phyloP scores from a whole-genome alignment of 2,797 vertebrate genomes.

The Taenioides sp. region DNA sequence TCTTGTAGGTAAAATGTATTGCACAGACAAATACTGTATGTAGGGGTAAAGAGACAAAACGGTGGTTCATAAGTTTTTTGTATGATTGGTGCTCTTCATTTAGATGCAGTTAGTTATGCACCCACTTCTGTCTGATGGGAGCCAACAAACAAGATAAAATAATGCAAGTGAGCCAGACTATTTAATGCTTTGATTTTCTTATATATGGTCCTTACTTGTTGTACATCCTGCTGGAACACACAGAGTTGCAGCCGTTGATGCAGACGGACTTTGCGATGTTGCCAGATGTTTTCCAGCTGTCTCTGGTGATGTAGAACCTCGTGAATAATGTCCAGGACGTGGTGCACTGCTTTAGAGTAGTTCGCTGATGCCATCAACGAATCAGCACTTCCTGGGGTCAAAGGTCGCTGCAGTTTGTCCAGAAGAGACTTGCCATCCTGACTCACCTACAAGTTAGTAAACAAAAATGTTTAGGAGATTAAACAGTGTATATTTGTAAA shows the following conservation, averaged over 20 bases:
- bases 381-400: conserved; percentile 93
- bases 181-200: neutral
- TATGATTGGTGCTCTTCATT: too few relatives aligned
- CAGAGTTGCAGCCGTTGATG: conserved; percentile 96
- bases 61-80: too few relatives aligned
- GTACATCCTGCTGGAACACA: conserved; percentile 97
- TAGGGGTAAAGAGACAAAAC: too few relatives aligned
- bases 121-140: too few relatives aligned
- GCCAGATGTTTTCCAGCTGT: conserved; percentile 98
- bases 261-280: conserved; percentile 96
- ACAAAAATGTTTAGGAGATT: neutral
- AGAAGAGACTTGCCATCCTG: conserved; percentile 96
- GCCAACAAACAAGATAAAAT: too few relatives aligned
- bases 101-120: too few relatives aligned
- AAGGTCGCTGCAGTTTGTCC: conserved; percentile 94
- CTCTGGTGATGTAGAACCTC: conserved; percentile 97
- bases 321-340: conserved; percentile 94
- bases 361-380: conserved; percentile 93
- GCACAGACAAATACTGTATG: too few relatives aligned
- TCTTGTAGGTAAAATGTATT: neutral
- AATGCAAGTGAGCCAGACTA: too few relatives aligned
- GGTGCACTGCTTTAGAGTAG: conserved; percentile 97
- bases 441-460: conserved; percentile 82
- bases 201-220: conserved; percentile 81
- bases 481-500: neutral